These are phyloP conservation scores for Caligus rogercresseyi DNA, from an alignment of 1,140 invertebrate species.

Conservation along the genomic window DNA sequence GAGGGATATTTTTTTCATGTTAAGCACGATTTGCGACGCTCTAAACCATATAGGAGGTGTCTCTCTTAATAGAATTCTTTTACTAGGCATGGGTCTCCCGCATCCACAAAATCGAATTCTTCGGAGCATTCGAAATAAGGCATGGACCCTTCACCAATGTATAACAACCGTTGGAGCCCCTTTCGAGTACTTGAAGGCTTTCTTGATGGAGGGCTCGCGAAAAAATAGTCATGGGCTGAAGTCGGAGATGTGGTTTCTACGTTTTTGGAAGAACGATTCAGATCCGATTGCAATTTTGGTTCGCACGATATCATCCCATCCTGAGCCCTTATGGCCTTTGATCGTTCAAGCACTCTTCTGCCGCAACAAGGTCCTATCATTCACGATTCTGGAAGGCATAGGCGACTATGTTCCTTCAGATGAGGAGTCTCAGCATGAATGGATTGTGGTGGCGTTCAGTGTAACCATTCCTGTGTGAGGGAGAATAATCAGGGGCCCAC, in stretches of 20 bases:
- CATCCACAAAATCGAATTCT: neutral
- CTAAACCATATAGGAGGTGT: neutral
- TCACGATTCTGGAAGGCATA: neutral
- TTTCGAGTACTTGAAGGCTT: neutral
- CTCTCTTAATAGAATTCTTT: neutral
- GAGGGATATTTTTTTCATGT: neutral
- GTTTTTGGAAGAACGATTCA: neutral
- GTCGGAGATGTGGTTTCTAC: neutral
- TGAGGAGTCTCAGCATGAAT: neutral
- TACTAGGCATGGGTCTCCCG: neutral
- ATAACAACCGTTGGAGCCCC: neutral
- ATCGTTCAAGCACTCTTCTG: neutral
- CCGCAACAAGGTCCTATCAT: conserved; percentile 1
- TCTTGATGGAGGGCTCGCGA: neutral
- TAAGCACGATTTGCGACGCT: neutral
- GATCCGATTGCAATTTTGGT: neutral
- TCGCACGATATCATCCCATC: neutral
- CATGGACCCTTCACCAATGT: neutral
- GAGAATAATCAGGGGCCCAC: neutral
- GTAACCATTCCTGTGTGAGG: neutral
- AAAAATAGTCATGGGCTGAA: neutral
- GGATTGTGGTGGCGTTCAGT: neutral
- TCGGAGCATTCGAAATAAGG: neutral
- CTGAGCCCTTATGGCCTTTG: conserved; percentile 7
- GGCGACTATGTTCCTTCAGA: neutral